These are phyloP conservation scores for Philypnodon macrostomus DNA, from an alignment of 2,797 vertebrate genomes.

Conservation along the genomic window DNA sequence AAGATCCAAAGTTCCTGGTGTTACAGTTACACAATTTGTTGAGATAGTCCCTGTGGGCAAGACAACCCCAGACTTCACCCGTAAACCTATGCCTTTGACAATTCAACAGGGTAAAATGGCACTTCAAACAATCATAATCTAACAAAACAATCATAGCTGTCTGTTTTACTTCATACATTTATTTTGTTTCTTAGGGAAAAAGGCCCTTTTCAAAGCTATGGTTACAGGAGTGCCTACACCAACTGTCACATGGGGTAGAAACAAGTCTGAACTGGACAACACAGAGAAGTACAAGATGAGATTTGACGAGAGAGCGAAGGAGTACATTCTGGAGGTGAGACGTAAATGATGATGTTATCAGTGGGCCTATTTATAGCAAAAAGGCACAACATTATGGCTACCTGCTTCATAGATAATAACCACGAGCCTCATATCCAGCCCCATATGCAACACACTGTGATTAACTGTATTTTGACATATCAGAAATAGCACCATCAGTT, in stretches of 20 bases:
- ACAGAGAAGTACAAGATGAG: slow-evolving; percentile 74
- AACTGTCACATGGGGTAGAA: slow-evolving; percentile 78
- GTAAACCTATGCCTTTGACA: slow-evolving; percentile 80
- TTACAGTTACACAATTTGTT: slow-evolving; percentile 79
- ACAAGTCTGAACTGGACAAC: slow-evolving; percentile 67
- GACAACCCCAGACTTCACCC: slow-evolving; percentile 81
- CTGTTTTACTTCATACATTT: neutral
- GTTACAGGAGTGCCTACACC: slow-evolving; percentile 83
- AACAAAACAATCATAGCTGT: neutral
- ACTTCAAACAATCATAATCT: neutral
- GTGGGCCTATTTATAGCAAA: too few relatives aligned
- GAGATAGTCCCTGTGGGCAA: slow-evolving; percentile 80
- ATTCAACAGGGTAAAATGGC: slow-evolving; percentile 78
- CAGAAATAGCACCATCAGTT: too few relatives aligned
- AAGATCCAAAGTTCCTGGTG: slow-evolving; percentile 81
- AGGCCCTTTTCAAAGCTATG: slow-evolving; percentile 80
- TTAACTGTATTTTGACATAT: too few relatives aligned
- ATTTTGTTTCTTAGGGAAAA: slow-evolving; percentile 78
- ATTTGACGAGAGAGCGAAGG: slow-evolving; percentile 64
- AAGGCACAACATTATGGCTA: too few relatives aligned
- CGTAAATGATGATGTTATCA: neutral
- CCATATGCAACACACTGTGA: too few relatives aligned
- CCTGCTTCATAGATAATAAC: too few relatives aligned
- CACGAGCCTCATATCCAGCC: too few relatives aligned
- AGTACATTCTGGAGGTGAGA: slow-evolving; percentile 84